phyloP scores from a whole-genome alignment of 2,113 vertebrate genomes.

The Microcebus griseorufus region DNA sequence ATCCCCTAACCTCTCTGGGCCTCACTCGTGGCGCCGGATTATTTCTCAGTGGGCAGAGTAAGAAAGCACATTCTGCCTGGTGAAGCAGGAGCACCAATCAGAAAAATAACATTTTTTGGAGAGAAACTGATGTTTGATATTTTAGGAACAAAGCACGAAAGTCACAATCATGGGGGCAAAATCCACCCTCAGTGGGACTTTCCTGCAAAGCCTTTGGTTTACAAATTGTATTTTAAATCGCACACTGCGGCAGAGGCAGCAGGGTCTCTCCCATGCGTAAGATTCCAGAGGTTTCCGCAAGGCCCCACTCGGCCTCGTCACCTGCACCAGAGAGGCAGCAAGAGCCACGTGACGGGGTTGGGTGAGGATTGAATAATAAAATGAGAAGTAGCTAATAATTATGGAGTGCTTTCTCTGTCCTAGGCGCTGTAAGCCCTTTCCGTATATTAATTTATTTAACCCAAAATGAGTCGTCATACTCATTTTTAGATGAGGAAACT shows the following conservation, averaged over 20 bases:
- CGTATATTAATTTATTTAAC: not conserved
- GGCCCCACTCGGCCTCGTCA: not conserved
- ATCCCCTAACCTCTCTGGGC: not conserved
- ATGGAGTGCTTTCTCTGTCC: not conserved
- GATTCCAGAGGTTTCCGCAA: not conserved
- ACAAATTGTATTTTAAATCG: not conserved
- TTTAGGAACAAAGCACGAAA: not conserved
- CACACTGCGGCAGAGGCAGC: not conserved
- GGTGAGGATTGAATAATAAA: not conserved
- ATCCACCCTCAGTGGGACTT: not conserved
- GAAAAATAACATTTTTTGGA: not conserved
- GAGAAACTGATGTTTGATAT: not conserved
- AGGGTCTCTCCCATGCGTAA: not conserved
- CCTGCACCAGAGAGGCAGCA: not conserved
- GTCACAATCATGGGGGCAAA: not conserved
- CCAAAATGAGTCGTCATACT: not conserved
- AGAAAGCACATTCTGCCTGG: not conserved
- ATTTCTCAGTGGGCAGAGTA: not conserved
- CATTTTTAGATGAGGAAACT: constrained; percentile 9
- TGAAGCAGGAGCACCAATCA: not conserved
- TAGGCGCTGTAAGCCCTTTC: not conserved
- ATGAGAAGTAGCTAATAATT: not conserved
- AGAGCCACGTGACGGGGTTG: not conserved
- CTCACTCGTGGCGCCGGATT: not conserved
- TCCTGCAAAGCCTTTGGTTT: not conserved